A percentile compares a stretch with the other conserved stretches of the same genome.
phyloP scores from a whole-genome alignment of 2,113 vertebrate species.

The Sclerurus mexicanus region DNA sequence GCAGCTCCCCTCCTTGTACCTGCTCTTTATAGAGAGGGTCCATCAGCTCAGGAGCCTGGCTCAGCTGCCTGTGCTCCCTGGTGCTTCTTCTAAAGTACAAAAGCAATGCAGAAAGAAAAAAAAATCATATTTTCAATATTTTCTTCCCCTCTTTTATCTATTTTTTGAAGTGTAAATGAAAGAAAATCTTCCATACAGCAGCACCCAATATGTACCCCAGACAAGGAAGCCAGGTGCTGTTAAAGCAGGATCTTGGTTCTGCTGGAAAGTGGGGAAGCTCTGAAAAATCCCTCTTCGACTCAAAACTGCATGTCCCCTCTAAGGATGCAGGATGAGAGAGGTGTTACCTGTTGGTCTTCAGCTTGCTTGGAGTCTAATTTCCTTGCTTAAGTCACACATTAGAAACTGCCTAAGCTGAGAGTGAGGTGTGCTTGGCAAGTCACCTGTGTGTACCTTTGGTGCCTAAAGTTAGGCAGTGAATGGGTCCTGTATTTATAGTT shows the following conservation, averaged over 20 bases:
- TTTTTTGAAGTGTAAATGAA: neutral
- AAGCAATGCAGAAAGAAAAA: neutral
- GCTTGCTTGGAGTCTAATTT: neutral
- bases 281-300: neutral
- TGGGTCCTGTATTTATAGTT: rapidly evolving
- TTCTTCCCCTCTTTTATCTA: neutral
- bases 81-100: neutral
- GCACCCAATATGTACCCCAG: neutral
- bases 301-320: neutral
- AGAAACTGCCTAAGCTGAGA: neutral
- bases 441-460: neutral
- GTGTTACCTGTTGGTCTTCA: neutral
- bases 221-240: neutral
- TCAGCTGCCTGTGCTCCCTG: neutral
- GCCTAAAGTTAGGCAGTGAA: rapidly evolving
- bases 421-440: rapidly evolving
- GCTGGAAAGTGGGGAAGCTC: neutral
- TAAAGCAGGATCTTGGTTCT: neutral
- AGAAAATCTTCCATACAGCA: neutral
- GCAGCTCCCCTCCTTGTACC: neutral
- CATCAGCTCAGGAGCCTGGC: neutral
- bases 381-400: neutral
- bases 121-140: neutral
- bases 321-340: neutral
- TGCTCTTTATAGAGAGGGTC: neutral